Evolutionary conservation across 2,113 vertebrate species (phyloP).

Genomic region (Istiophorus platypterus): DNA sequence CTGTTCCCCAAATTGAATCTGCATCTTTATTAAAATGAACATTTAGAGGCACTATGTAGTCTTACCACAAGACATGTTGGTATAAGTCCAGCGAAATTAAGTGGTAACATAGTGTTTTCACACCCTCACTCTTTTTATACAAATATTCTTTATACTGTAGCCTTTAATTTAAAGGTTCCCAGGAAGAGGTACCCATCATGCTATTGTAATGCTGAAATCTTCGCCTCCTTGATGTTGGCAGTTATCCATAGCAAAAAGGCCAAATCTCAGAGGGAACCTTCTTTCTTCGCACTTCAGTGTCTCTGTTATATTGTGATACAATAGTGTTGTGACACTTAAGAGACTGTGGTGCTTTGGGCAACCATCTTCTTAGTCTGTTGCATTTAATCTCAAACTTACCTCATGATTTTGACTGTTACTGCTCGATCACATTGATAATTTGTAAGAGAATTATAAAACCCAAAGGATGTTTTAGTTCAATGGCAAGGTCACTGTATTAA

Average conservation of each 20-base stretch:
- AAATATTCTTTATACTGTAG: constrained; percentile 14
- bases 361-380: not conserved
- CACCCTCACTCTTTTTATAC: not conserved
- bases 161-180: constrained; percentile 13
- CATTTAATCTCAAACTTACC: not conserved
- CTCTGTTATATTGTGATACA: constrained; percentile 46
- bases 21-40: not conserved
- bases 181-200: constrained; percentile 13
- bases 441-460: not conserved
- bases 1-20: not conserved
- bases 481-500: not conserved
- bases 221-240: constrained; percentile 29
- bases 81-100: not conserved
- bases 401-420: not conserved
- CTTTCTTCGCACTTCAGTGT: constrained; percentile 37
- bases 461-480: not conserved
- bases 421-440: not conserved
- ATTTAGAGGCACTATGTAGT: constrained; percentile 5
- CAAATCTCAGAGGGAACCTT: constrained; percentile 39
- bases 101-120: not conserved
- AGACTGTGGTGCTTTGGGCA: not conserved
- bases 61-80: not conserved
- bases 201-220: constrained; percentile 35
- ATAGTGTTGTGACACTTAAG: constrained; percentile 4
- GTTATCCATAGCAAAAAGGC: constrained; percentile 42